These are phyloP conservation scores for Enoplosus armatus DNA, from an alignment of 2,797 vertebrate genomes.

Conservation along the genomic window DNA sequence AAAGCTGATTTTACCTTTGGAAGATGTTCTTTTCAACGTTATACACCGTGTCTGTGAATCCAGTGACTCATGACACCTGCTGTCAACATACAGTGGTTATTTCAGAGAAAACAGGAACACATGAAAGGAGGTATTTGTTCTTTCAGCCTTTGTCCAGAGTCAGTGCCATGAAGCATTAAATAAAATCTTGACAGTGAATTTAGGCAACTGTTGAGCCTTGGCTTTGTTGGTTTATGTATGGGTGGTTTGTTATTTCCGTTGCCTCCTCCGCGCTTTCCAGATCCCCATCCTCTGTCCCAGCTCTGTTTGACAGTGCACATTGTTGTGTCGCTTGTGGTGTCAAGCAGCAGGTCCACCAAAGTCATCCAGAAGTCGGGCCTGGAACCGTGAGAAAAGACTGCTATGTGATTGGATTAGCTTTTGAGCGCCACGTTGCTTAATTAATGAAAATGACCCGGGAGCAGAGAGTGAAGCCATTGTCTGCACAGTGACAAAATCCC, in stretches of 20 bases:
- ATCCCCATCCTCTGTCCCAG: slow-evolving; percentile 35
- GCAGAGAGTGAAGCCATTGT: slow-evolving; percentile 80
- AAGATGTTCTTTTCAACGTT: slow-evolving; percentile 42
- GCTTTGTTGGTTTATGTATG: slow-evolving; percentile 60
- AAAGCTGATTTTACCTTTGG: slow-evolving; percentile 57
- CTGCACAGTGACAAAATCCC: slow-evolving; percentile 75
- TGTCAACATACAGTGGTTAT: slow-evolving; percentile 24
- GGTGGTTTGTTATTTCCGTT: slow-evolving; percentile 64
- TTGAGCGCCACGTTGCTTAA: slow-evolving; percentile 80
- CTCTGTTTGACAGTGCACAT: slow-evolving; percentile 59
- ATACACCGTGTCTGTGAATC: slow-evolving; percentile 35
- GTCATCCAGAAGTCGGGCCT: slow-evolving; percentile 72
- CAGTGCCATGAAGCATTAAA: slow-evolving; percentile 44
- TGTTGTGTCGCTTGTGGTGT: slow-evolving; percentile 72
- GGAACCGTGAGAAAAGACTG: slow-evolving; percentile 82
- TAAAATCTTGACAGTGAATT: slow-evolving; percentile 41
- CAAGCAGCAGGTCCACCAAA: slow-evolving; percentile 66
- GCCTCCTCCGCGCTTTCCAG: slow-evolving; percentile 43
- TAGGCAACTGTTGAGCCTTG: slow-evolving; percentile 20
- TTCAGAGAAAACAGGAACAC: slow-evolving; percentile 30
- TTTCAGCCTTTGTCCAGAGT: slow-evolving; percentile 41
- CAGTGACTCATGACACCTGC: slow-evolving; percentile 28
- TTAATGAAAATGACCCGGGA: slow-evolving; percentile 85
- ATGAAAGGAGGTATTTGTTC: slow-evolving; percentile 42
- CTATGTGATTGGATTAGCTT: slow-evolving; percentile 83